Evolutionary conservation across 1,140 invertebrate species (phyloP).

Genomic region (Drosophila orena): DNA sequence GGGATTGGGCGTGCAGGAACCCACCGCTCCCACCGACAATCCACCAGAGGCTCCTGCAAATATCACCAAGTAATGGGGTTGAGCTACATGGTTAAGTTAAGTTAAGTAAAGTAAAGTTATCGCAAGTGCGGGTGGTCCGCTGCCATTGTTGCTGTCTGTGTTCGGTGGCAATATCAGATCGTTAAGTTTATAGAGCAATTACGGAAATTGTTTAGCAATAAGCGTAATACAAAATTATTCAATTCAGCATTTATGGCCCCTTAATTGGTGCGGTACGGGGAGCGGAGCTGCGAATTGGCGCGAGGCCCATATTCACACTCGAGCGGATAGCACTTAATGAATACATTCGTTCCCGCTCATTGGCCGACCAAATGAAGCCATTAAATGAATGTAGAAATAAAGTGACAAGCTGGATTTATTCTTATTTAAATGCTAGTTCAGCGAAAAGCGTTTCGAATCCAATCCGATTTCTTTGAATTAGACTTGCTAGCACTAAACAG

Average conservation of each 20-base stretch:
- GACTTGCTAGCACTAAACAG: no score
- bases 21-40: conserved; percentile 89
- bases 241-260: conserved; percentile 50
- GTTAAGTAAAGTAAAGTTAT: no score
- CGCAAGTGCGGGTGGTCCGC: conserved; percentile 28
- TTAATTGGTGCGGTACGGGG: conserved; percentile 45
- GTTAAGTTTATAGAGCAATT: conserved; percentile 57
- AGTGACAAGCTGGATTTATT: conserved; percentile 17
- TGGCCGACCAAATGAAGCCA: conserved; percentile 26
- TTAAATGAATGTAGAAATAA: conserved; percentile 24
- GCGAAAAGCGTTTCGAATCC: not conserved
- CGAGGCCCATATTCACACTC: conserved; percentile 52
- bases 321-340: conserved; percentile 37
- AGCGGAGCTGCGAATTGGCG: conserved; percentile 42
- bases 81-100: not conserved
- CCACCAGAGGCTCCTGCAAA: conserved; percentile 85
- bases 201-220: conserved; percentile 56
- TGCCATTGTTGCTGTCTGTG: conserved; percentile 4
- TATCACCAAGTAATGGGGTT: not conserved
- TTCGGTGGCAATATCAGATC: conserved; percentile 37
- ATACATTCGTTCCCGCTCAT: conserved; percentile 50
- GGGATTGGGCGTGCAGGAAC: conserved; percentile 89
- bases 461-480: not conserved
- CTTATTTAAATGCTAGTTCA: not conserved
- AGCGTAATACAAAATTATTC: conserved; percentile 56